These are phyloP conservation scores for Sarotherodon lohbergeri DNA, from an alignment of 2,113 vertebrate species.

Conservation along the genomic window DNA sequence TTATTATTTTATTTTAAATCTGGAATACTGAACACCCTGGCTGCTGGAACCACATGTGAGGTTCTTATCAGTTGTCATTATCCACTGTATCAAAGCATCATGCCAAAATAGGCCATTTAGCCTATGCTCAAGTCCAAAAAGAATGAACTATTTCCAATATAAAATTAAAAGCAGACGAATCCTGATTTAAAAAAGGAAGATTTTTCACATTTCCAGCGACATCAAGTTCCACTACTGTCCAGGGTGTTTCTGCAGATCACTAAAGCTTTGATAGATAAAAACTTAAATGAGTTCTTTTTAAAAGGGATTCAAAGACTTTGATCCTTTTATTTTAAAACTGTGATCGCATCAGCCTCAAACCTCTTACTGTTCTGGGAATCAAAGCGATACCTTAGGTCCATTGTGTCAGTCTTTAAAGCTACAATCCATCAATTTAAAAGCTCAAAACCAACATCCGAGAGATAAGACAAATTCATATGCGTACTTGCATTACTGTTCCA, in stretches of 20 bases:
- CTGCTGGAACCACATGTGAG: background rate
- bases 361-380: constrained; percentile 2
- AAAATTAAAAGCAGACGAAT: background rate
- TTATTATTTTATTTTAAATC: background rate
- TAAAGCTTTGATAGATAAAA: background rate
- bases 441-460: background rate
- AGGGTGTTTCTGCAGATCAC: background rate
- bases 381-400: constrained; percentile 10
- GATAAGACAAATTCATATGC: background rate
- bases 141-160: background rate
- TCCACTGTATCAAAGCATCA: background rate
- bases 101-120: background rate
- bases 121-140: background rate
- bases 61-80: background rate
- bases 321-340: constrained; percentile 7
- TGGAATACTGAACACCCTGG: background rate
- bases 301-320: constrained; percentile 2
- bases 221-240: background rate
- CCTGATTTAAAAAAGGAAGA: background rate
- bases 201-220: background rate
- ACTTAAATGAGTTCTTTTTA: background rate
- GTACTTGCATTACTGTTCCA: background rate
- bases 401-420: constrained; percentile 14
- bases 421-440: constrained; percentile 12
- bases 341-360: constrained; percentile 1